Conservation (phyloP, 1,140 invertebrate species). For the Drosophila carrolli region DNA sequence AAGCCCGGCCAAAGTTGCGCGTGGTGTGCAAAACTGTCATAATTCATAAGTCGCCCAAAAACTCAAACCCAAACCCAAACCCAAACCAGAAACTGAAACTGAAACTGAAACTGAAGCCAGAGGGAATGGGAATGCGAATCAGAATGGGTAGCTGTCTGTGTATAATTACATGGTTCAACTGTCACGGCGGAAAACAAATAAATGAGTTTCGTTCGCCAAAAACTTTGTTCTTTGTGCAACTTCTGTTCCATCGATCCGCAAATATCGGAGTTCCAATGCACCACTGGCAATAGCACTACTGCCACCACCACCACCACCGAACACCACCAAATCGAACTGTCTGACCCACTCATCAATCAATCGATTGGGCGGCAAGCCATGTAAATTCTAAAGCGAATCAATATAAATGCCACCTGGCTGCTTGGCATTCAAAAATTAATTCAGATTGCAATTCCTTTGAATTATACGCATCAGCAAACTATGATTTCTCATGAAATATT, state of each 20-base stretch:
- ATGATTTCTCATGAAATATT: conserved; percentile 83
- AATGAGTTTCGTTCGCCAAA: conserved; percentile 70
- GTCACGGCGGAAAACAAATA: conserved; percentile 79
- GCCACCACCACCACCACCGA: neutral
- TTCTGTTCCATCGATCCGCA: conserved; percentile 50
- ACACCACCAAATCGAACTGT: conserved; percentile 7
- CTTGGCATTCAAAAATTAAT: conserved; percentile 70
- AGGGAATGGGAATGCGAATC: neutral
- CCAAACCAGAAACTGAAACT: conserved; percentile 14
- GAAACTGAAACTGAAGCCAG: conserved; percentile 19
- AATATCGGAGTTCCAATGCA: conserved; percentile 29
- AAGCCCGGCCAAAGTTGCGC: conserved; percentile 73
- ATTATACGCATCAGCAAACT: conserved; percentile 83
- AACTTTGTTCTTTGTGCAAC: conserved; percentile 51
- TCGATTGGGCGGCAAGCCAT: conserved; percentile 32
- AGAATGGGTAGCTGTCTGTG: conserved; percentile 60
- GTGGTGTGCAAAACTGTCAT: conserved; percentile 80
- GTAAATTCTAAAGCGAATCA: conserved; percentile 50
- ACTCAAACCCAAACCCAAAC: neutral
- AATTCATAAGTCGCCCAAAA: conserved; percentile 71
- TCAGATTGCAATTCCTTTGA: conserved; percentile 83
- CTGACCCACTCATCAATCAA: conserved; percentile 48
- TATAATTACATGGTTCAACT: conserved; percentile 83
- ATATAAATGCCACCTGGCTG: conserved; percentile 35
- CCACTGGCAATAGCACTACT: neutral